These are phyloP conservation scores for Tuberolachnus salignus DNA, from an alignment of 2,888 invertebrate genomes.

Conservation along the genomic window DNA sequence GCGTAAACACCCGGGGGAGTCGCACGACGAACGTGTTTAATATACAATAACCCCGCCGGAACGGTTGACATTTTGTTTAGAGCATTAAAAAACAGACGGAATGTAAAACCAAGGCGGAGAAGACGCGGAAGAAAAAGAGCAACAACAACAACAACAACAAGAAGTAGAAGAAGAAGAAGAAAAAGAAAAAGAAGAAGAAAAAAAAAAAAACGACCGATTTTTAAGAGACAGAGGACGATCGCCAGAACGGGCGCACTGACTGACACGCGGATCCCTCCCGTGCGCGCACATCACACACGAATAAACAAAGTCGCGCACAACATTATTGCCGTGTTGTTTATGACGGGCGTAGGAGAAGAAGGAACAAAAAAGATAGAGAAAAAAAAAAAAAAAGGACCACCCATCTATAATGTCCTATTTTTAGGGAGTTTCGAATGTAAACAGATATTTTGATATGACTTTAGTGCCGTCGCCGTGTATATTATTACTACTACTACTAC, in stretches of 20 bases:
- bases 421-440: constrained; percentile 38
- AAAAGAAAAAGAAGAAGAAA: neutral
- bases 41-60: constrained; percentile 32
- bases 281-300: neutral
- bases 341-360: neutral
- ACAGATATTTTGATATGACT: constrained; percentile 53
- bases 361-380: no score
- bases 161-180: no score
- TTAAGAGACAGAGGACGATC: constrained; percentile 50
- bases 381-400: constrained; percentile 43
- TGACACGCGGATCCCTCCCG: constrained; percentile 43
- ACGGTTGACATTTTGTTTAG: constrained; percentile 56
- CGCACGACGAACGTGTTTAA: constrained; percentile 36
- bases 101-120: no score
- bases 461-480: constrained; percentile 8
- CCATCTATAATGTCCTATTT: constrained; percentile 49
- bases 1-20: constrained; percentile 37
- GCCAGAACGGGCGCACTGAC: constrained; percentile 52
- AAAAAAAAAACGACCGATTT: neutral
- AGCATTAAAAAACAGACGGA: constrained; percentile 51
- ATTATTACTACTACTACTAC: no score
- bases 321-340: constrained; percentile 39
- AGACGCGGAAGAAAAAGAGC: no score
- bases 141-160: no score
- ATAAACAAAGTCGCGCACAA: constrained; percentile 55